These are phyloP conservation scores for Apocheima hispidaria DNA, from an alignment of 2,888 invertebrate genomes.

Conservation along the genomic window DNA sequence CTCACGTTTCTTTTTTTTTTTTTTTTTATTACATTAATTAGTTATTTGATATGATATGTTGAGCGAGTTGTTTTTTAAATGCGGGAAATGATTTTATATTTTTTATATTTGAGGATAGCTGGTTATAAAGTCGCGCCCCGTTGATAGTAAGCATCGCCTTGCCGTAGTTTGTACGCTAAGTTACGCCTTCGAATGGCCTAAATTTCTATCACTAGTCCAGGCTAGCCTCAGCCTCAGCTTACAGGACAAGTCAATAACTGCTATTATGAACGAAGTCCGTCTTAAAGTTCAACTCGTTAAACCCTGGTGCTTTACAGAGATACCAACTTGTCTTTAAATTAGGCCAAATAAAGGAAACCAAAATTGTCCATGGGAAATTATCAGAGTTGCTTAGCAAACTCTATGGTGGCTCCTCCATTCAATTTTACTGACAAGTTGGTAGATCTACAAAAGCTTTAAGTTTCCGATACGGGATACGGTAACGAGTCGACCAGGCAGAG, in stretches of 20 bases:
- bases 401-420: background rate
- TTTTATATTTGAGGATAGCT: too few species aligned
- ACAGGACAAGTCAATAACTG: background rate
- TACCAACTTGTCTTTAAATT: background rate
- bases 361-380: background rate
- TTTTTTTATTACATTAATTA: too few species aligned
- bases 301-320: background rate
- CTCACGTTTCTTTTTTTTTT: too few species aligned
- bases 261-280: background rate
- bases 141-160: too few species aligned
- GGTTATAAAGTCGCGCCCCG: too few species aligned
- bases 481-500: conserved; percentile 22
- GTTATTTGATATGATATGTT: too few species aligned
- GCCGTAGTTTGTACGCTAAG: too few species aligned
- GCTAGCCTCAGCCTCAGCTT: background rate
- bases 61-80: too few species aligned
- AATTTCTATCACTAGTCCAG: too few species aligned
- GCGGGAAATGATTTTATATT: too few species aligned
- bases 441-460: conserved; percentile 23
- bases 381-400: background rate
- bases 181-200: too few species aligned
- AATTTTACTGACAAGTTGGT: background rate
- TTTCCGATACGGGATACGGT: conserved; percentile 28
- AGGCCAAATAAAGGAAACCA: background rate
- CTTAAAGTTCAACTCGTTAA: conserved; percentile 16